phyloP scores from a whole-genome alignment of 2,113 vertebrate species.

The Desmodus rotundus region DNA sequence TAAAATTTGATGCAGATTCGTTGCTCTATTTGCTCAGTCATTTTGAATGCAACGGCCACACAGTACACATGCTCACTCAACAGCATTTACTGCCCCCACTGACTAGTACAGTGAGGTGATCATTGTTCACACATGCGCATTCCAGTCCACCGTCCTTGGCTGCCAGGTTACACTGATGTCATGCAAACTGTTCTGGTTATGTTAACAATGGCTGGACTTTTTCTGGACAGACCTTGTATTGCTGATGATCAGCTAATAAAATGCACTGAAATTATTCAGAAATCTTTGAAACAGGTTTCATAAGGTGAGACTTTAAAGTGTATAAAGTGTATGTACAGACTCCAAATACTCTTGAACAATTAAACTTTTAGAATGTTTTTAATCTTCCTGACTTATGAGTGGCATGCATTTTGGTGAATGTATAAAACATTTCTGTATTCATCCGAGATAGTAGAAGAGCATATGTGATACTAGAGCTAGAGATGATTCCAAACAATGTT shows the following conservation, averaged over 20 bases:
- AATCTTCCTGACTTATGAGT: neutral
- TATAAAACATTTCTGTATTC: neutral
- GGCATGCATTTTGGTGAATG: neutral
- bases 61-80: too few relatives aligned
- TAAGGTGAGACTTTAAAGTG: neutral
- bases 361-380: neutral
- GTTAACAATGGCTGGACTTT: too few relatives aligned
- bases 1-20: too few relatives aligned
- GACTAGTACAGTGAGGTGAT: too few relatives aligned
- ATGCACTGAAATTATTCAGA: neutral
- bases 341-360: neutral
- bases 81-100: too few relatives aligned
- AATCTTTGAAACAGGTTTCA: neutral
- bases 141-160: too few relatives aligned
- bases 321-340: neutral
- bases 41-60: too few relatives aligned
- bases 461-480: neutral
- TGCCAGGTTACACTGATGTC: too few relatives aligned
- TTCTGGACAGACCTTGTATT: neutral
- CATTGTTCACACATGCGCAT: too few relatives aligned
- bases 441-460: neutral
- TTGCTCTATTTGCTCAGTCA: too few relatives aligned
- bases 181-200: too few relatives aligned
- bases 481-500: neutral
- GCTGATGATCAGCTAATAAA: neutral